phyloP scores from a whole-genome alignment of 2,113 vertebrate genomes.

The Pterocles gutturalis region DNA sequence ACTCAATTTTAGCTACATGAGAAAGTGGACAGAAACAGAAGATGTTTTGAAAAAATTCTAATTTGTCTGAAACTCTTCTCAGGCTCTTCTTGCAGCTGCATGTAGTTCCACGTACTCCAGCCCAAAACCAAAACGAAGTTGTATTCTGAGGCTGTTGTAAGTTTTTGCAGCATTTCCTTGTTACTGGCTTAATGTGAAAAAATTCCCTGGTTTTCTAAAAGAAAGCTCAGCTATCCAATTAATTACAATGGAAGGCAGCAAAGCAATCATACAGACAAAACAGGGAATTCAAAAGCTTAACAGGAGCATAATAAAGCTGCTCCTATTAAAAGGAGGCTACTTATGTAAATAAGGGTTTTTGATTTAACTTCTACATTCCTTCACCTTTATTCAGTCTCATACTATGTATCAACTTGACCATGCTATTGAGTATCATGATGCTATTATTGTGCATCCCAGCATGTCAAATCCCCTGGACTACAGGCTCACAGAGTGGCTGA shows the following conservation, averaged over 20 bases:
- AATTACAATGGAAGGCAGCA: constrained; percentile 1
- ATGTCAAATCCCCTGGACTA: neutral
- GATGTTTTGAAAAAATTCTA: constrained; percentile 23
- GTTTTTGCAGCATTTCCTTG: neutral
- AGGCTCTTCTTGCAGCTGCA: constrained; percentile 6
- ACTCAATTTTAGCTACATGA: constrained; percentile 32
- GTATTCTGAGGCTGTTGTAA: neutral
- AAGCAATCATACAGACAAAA: neutral
- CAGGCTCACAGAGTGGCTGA: neutral
- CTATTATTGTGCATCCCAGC: neutral
- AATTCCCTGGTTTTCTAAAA: neutral
- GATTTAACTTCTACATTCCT: neutral
- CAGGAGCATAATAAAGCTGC: neutral
- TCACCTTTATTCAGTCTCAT: constrained; percentile 1
- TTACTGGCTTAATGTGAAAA: neutral
- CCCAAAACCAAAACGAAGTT: neutral
- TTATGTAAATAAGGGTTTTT: neutral
- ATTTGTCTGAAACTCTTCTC: constrained; percentile 31
- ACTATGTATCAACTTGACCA: neutral
- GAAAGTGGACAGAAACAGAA: constrained; percentile 32
- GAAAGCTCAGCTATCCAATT: neutral
- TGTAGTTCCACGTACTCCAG: neutral
- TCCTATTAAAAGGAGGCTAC: neutral
- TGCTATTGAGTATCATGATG: neutral
- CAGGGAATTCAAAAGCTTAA: neutral